A percentile compares a stretch with the other conserved stretches of the same genome.
Conservation (phyloP, 2,113 vertebrate genomes). For the Menidia beryllina region DNA sequence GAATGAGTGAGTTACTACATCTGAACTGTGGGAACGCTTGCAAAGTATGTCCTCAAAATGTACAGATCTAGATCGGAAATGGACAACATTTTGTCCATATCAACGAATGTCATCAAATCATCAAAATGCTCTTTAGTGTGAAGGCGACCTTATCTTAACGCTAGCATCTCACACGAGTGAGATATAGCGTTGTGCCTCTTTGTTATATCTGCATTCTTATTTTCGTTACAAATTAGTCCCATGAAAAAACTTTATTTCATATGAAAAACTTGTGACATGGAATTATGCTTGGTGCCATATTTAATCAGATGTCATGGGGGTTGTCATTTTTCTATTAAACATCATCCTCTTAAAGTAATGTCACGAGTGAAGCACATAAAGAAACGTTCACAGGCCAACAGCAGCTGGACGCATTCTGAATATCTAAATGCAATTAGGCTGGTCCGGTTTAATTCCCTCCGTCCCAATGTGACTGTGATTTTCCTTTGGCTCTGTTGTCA, state of each 20-base stretch:
- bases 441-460: background rate
- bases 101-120: too few relatives aligned
- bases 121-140: too few relatives aligned
- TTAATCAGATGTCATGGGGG: background rate
- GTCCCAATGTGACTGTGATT: conserved; percentile 10
- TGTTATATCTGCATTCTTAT: background rate
- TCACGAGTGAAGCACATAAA: background rate
- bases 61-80: too few relatives aligned
- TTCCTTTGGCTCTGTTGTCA: background rate
- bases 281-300: background rate
- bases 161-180: background rate
- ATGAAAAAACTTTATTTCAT: background rate
- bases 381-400: background rate
- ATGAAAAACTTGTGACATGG: background rate
- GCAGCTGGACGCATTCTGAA: background rate
- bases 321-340: background rate
- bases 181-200: background rate
- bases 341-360: background rate
- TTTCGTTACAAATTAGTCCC: background rate
- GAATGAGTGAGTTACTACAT: too few relatives aligned
- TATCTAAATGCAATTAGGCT: background rate
- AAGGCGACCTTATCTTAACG: too few relatives aligned
- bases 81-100: too few relatives aligned
- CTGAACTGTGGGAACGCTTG: too few relatives aligned
- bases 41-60: too few relatives aligned